These are phyloP conservation scores for Amphibalanus amphitrite DNA, from an alignment of 1,140 invertebrate species.

Conservation along the genomic window DNA sequence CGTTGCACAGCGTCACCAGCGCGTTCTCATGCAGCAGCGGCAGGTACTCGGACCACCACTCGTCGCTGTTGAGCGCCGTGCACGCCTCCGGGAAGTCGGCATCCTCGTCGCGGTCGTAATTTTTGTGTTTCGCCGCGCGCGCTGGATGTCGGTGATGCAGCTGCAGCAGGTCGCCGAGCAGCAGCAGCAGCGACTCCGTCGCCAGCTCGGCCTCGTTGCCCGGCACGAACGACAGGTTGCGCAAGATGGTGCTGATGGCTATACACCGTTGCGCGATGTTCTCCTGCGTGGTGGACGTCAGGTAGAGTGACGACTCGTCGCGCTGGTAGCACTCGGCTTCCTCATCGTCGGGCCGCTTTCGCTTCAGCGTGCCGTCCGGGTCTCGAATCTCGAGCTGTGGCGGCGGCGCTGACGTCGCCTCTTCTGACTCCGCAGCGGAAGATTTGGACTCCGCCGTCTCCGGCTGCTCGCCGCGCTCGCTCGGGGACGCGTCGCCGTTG, in stretches of 20 bases:
- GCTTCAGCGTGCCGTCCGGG: not conserved
- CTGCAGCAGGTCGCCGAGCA: conserved; percentile 74
- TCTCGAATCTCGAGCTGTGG: conserved; percentile 26
- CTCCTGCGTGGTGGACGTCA: conserved; percentile 70
- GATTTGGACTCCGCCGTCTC: not conserved
- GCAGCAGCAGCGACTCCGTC: conserved; percentile 63
- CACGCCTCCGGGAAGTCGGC: conserved; percentile 21
- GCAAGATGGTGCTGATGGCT: conserved; percentile 58
- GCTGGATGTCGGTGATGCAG: conserved; percentile 78
- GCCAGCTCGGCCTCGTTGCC: conserved; percentile 83
- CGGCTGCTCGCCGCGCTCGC: not conserved
- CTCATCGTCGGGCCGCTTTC: not conserved
- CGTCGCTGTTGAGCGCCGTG: conserved; percentile 23
- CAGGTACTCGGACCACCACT: conserved; percentile 91
- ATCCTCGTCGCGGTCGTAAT: conserved; percentile 50
- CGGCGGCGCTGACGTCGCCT: no score
- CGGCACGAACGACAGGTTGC: conserved; percentile 92
- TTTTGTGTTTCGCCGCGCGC: conserved; percentile 31
- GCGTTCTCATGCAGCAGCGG: conserved; percentile 82
- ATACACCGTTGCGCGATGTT: conserved; percentile 69
- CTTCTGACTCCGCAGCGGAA: no score
- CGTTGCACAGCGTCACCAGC: conserved; percentile 81
- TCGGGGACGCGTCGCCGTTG: conserved; percentile 15
- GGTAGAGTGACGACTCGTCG: conserved; percentile 72
- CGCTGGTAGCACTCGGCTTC: conserved; percentile 69